Percentiles rank a stretch among this genome's conserved stretches.
Conservation (phyloP, 2,113 vertebrate species). For the Nanorana parkeri region DNA sequence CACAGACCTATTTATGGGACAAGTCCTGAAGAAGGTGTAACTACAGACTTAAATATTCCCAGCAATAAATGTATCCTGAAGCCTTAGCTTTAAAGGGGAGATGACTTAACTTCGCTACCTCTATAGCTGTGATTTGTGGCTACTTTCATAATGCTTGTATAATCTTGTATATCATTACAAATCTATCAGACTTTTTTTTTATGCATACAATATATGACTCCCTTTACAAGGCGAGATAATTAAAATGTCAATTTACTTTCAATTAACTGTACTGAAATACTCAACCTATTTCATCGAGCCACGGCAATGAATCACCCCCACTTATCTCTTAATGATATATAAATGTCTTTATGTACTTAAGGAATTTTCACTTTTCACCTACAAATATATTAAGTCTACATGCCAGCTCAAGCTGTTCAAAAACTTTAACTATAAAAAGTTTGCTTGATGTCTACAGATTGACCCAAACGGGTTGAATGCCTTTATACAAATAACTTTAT, state of each 20-base stretch:
- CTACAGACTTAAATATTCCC: constrained; percentile 35
- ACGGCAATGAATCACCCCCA: constrained; percentile 51
- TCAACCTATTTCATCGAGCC: constrained; percentile 48
- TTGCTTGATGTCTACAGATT: not conserved
- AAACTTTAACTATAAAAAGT: constrained; percentile 7
- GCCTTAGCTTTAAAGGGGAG: constrained; percentile 22
- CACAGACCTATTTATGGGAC: constrained; percentile 27
- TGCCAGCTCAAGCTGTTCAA: constrained; percentile 11
- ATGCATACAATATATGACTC: constrained; percentile 55
- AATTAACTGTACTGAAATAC: constrained; percentile 52
- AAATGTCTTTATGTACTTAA: constrained; percentile 50
- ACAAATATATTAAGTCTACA: constrained; percentile 25
- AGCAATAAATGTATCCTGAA: constrained; percentile 30
- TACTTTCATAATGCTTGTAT: constrained; percentile 35
- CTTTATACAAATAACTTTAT: not conserved
- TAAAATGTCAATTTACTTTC: constrained; percentile 57
- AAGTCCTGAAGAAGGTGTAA: constrained; percentile 25
- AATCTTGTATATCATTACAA: constrained; percentile 53
- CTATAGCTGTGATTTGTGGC: constrained; percentile 12
- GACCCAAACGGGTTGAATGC: not conserved
- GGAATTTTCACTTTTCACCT: constrained; percentile 39
- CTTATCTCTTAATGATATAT: constrained; percentile 56
- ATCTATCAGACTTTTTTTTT: constrained; percentile 54
- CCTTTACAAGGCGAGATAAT: constrained; percentile 54
- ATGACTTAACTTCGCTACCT: constrained; percentile 20